phyloP scores from a whole-genome alignment of 2,113 vertebrate genomes.

The Nymphicus hollandicus region DNA sequence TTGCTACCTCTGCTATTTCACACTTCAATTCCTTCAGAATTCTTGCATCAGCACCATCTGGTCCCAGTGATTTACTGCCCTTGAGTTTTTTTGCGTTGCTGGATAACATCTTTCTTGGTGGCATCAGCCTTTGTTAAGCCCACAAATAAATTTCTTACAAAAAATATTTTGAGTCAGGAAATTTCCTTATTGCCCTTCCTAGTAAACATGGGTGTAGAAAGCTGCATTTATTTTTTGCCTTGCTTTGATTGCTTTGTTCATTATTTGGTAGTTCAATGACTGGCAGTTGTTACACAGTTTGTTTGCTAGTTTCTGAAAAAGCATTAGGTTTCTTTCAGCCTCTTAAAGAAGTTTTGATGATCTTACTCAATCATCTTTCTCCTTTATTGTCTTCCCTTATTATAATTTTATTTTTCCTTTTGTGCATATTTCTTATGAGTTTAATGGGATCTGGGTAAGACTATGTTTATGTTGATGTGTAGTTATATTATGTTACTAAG shows the following conservation, averaged over 20 bases:
- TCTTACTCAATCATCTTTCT: neutral
- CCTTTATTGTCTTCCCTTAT: neutral
- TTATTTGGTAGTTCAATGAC: neutral
- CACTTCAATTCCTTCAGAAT: constrained; percentile 61
- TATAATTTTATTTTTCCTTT: neutral
- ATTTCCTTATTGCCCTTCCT: neutral
- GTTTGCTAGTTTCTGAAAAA: neutral
- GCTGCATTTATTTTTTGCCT: neutral
- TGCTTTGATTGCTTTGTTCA: neutral
- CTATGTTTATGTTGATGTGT: neutral
- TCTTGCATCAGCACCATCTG: constrained; percentile 71
- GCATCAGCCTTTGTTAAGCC: constrained; percentile 49
- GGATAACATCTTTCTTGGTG: constrained; percentile 36
- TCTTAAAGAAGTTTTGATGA: neutral
- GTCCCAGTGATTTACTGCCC: constrained; percentile 64
- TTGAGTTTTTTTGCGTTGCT: constrained; percentile 32
- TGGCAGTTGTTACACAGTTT: neutral
- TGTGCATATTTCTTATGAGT: neutral
- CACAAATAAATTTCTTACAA: constrained; percentile 15
- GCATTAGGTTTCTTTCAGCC: neutral
- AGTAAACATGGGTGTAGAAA: neutral
- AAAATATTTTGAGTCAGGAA: constrained; percentile 49
- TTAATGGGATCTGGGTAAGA: neutral
- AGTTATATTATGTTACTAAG: neutral
- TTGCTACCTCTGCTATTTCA: constrained; percentile 59